A percentile compares a stretch with the other conserved stretches of the same genome.
phyloP scores from a whole-genome alignment of 1,140 invertebrate species.

The Magallana ariakensis region DNA sequence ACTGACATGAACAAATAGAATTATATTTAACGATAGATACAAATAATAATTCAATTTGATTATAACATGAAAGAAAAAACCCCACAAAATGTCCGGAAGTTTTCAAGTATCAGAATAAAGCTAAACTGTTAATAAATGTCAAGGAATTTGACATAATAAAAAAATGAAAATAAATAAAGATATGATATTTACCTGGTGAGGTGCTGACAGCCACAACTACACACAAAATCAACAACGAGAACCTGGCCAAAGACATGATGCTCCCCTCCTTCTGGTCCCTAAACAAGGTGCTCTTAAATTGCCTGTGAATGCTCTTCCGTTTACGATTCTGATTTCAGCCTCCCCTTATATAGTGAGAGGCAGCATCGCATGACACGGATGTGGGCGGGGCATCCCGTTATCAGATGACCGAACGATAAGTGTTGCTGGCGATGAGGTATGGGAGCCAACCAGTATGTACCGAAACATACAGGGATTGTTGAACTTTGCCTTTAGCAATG shows the following conservation, averaged over 20 bases:
- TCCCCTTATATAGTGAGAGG: background rate
- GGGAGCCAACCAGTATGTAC: background rate
- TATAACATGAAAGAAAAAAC: too few relatives aligned
- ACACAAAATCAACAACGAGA: background rate
- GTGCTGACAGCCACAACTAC: background rate
- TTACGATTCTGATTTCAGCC: background rate
- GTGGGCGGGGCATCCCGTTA: background rate
- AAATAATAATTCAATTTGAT: too few relatives aligned
- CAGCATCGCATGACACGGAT: slow-evolving; percentile 13
- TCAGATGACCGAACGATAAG: background rate
- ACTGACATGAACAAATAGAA: too few relatives aligned
- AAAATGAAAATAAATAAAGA: too few relatives aligned
- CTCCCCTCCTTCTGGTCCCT: background rate
- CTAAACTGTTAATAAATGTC: too few relatives aligned
- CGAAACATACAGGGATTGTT: too few relatives aligned
- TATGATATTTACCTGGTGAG: too few relatives aligned
- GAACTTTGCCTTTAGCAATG: too few relatives aligned
- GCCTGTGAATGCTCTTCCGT: background rate
- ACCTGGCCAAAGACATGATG: background rate
- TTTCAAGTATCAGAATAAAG: too few relatives aligned
- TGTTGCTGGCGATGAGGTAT: background rate
- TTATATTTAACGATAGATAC: too few relatives aligned
- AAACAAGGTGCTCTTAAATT: background rate
- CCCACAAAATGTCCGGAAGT: too few relatives aligned
- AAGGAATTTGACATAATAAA: too few relatives aligned